Conservation (phyloP, 2,888 invertebrate species). For the Seira sanloemensis region DNA sequence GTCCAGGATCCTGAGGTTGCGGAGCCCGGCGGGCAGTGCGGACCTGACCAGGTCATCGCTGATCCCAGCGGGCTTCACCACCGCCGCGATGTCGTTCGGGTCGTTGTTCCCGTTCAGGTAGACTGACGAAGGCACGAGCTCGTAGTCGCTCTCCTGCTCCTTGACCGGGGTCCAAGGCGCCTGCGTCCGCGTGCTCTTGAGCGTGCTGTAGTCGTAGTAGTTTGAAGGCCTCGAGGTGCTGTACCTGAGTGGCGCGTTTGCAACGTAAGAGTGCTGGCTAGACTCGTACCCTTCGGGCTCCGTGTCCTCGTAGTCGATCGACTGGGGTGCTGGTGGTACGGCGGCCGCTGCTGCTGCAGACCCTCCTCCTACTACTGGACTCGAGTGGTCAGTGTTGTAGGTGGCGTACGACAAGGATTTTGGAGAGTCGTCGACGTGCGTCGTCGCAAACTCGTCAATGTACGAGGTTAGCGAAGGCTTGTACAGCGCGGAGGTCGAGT, state of each 20-base stretch:
- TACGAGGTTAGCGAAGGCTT: neutral
- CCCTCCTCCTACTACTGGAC: neutral
- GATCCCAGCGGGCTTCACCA: constrained; percentile 66
- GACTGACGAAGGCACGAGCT: constrained; percentile 48
- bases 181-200: too few relatives aligned
- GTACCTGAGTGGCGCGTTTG: too few relatives aligned
- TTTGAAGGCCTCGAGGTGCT: too few relatives aligned
- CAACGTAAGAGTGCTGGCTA: neutral
- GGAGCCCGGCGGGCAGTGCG: constrained; percentile 43
- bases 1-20: constrained; percentile 43
- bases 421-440: neutral
- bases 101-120: constrained; percentile 46
- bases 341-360: neutral
- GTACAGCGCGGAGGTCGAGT: constrained; percentile 36
- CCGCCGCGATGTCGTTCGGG: constrained; percentile 64
- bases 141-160: constrained; percentile 37
- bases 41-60: constrained; percentile 57
- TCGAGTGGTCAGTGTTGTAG: too few relatives aligned
- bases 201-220: too few relatives aligned
- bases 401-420: neutral
- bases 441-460: neutral
- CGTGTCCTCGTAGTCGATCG: neutral
- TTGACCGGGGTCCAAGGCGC: neutral
- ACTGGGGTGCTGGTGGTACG: neutral
- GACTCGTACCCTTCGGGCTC: neutral